phyloP scores from a whole-genome alignment of 2,888 invertebrate genomes.

The Hedya salicella region DNA sequence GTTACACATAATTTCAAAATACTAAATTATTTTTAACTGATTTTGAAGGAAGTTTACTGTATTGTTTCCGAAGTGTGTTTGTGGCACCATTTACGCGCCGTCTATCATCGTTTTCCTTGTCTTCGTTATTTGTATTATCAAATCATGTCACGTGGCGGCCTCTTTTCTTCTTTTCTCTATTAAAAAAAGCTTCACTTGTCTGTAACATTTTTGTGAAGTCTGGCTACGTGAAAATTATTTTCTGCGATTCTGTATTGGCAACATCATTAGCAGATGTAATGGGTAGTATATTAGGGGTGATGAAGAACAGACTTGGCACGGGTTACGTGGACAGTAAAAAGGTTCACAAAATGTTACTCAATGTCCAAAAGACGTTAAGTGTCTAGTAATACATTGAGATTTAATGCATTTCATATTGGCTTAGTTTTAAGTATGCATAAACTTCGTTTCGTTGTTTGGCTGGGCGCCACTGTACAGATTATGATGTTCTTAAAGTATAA shows the following conservation, averaged over 20 bases:
- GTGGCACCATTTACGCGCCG: too few relatives aligned
- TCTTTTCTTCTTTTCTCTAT: too few relatives aligned
- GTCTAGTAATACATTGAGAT: not conserved
- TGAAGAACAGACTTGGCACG: not conserved
- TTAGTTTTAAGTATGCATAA: not conserved
- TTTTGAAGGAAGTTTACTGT: too few relatives aligned
- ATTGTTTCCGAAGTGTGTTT: too few relatives aligned
- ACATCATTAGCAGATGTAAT: slow-evolving; percentile 11
- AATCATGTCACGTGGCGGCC: too few relatives aligned
- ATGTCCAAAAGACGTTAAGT: not conserved
- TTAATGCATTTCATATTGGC: not conserved
- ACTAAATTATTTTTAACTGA: too few relatives aligned
- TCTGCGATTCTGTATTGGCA: not conserved
- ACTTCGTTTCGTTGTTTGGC: not conserved
- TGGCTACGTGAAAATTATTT: not conserved
- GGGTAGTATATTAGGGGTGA: slow-evolving; percentile 1
- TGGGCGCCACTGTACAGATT: not conserved
- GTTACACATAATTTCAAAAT: too few relatives aligned
- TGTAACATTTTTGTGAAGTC: not conserved
- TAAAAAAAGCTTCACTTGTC: too few relatives aligned
- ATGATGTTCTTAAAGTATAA: too few relatives aligned
- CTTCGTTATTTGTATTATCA: too few relatives aligned
- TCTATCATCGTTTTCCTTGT: too few relatives aligned
- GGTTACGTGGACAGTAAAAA: slow-evolving; percentile 1
- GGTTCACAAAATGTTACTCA: not conserved